phyloP scores from a whole-genome alignment of 37 sponge, comb jelly and placozoan genomes.

The Crambe crambe region DNA sequence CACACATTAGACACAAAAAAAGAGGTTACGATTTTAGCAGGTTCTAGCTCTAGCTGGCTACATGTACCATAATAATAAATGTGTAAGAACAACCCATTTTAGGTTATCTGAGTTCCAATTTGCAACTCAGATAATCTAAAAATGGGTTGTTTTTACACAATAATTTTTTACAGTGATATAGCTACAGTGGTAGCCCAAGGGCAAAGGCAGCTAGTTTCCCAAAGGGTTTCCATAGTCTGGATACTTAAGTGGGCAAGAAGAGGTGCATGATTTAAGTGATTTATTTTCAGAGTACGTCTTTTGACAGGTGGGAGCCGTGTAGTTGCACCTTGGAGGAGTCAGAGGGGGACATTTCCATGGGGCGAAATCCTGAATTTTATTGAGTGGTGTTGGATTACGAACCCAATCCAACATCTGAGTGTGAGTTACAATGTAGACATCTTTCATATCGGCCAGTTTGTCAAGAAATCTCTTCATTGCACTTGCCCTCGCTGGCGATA shows the following conservation, averaged over 20 bases:
- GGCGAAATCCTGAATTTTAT: conserved; percentile 31
- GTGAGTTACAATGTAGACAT: conserved; percentile 58
- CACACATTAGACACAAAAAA: too few species aligned
- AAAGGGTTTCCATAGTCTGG: conserved; percentile 50
- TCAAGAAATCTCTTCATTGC: conserved; percentile 39
- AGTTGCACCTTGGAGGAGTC: conserved; percentile 26
- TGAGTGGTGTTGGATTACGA: conserved; percentile 42
- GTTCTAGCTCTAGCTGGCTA: too few species aligned
- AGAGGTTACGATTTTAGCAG: too few species aligned
- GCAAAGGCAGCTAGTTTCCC: conserved; percentile 21
- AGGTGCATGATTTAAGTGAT: conserved; percentile 16
- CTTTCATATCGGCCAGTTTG: conserved; percentile 18
- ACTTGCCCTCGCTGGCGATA: background rate
- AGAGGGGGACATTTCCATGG: conserved; percentile 52
- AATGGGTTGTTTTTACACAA: too few species aligned
- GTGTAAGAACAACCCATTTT: too few species aligned
- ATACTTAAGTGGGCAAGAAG: conserved; percentile 41
- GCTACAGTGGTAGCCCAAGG: too few species aligned
- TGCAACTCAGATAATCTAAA: too few species aligned
- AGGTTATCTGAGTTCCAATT: too few species aligned
- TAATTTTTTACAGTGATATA: too few species aligned
- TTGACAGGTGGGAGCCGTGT: conserved; percentile 1
- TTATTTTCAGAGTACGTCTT: conserved; percentile 16
- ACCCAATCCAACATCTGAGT: conserved; percentile 64
- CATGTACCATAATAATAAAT: too few species aligned